Percentiles rank a stretch among this genome's conserved stretches.
Conservation (phyloP, 2,113 vertebrate genomes). For the Monarcha castaneiventris region DNA sequence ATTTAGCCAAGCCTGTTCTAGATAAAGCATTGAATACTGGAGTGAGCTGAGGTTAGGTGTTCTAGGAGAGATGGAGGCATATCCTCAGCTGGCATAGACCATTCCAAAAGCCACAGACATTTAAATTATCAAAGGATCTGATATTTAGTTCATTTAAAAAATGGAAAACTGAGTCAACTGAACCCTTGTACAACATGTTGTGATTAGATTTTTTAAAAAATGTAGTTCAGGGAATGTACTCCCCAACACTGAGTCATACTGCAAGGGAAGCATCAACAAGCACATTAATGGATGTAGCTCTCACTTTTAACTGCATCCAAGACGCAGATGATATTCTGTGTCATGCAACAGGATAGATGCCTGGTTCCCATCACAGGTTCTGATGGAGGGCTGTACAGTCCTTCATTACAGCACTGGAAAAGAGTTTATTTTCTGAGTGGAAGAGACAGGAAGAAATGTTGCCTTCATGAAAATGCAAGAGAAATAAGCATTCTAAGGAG, state of each 20-base stretch:
- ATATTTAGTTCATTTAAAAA: neutral
- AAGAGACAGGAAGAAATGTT: neutral
- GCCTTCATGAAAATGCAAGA: neutral
- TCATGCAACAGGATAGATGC: fast-evolving
- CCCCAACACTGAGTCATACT: neutral
- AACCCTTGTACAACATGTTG: neutral
- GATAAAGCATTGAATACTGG: neutral
- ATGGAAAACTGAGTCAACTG: neutral
- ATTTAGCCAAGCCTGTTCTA: neutral
- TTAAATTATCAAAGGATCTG: neutral
- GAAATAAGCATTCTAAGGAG: neutral
- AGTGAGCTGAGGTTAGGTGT: neutral
- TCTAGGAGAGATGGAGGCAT: neutral
- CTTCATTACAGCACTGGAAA: neutral
- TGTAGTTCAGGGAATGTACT: neutral
- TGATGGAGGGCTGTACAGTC: neutral
- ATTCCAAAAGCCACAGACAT: neutral
- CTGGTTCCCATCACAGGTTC: neutral
- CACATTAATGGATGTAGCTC: neutral
- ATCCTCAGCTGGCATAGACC: neutral
- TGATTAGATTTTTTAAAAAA: neutral
- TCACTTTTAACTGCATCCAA: neutral
- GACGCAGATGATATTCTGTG: neutral
- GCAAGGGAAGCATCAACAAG: neutral
- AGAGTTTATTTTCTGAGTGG: neutral